A percentile compares a stretch with the other conserved stretches of the same genome.
Conservation (phyloP, 2,113 vertebrate genomes). For the Gavialis gangeticus region DNA sequence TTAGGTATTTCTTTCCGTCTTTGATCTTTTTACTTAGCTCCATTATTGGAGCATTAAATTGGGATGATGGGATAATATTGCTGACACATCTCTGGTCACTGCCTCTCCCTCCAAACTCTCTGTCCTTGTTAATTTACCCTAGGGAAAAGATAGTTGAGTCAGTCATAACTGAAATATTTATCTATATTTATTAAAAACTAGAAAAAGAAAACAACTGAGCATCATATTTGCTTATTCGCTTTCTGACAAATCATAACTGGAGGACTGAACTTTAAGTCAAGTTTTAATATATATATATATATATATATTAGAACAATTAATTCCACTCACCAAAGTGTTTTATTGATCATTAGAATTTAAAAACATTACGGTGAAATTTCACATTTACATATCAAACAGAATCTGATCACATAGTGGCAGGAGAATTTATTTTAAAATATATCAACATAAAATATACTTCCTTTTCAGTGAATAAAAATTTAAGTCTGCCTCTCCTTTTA, state of each 20-base stretch:
- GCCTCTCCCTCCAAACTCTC: neutral
- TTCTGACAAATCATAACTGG: conserved; percentile 3
- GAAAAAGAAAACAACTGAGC: neutral
- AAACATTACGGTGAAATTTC: neutral
- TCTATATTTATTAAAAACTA: neutral
- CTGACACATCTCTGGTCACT: neutral
- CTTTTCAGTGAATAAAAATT: neutral
- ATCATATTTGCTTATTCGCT: neutral
- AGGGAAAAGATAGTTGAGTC: conserved; percentile 11
- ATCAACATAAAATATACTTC: neutral
- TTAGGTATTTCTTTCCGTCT: neutral
- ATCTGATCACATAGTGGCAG: conserved; percentile 14
- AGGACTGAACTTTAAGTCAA: conserved; percentile 25
- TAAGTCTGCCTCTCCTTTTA: neutral
- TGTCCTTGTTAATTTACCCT: neutral
- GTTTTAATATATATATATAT: conserved; percentile 1
- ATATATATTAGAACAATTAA: conserved; percentile 53
- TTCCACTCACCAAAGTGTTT: neutral
- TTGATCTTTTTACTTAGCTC: neutral
- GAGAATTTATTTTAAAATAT: conserved; percentile 36
- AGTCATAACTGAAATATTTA: neutral
- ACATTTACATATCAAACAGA: neutral
- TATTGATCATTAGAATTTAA: neutral
- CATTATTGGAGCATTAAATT: neutral
- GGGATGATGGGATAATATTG: neutral